A percentile compares a stretch with the other conserved stretches of the same genome.
Conservation (phyloP, 2,888 invertebrate species). For the Thera britannica region DNA sequence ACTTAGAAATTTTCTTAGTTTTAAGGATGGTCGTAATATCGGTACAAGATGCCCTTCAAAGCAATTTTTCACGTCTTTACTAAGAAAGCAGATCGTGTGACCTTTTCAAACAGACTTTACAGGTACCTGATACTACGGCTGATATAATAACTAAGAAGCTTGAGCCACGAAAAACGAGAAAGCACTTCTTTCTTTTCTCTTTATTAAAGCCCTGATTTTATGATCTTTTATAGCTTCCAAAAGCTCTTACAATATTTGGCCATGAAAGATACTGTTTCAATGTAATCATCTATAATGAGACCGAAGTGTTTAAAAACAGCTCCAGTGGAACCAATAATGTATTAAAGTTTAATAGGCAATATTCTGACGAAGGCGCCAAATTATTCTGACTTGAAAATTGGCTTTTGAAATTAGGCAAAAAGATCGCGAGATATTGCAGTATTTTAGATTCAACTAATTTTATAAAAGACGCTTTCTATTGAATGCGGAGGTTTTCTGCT, state of each 20-base stretch:
- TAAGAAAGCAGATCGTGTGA: too few species aligned
- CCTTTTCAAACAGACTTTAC: too few species aligned
- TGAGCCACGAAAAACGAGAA: too few species aligned
- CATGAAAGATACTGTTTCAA: slow-evolving; percentile 50
- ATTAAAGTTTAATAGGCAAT: slow-evolving; percentile 54
- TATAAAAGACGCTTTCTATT: slow-evolving; percentile 8
- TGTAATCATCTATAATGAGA: slow-evolving; percentile 53
- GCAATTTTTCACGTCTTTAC: too few species aligned
- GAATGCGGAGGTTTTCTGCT: slow-evolving; percentile 8
- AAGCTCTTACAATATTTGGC: slow-evolving; percentile 19
- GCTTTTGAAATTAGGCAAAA: slow-evolving; percentile 38
- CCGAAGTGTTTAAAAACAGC: slow-evolving; percentile 51
- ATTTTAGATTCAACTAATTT: slow-evolving; percentile 27
- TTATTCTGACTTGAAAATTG: slow-evolving; percentile 52
- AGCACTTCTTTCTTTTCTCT: too few species aligned
- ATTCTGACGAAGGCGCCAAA: slow-evolving; percentile 49
- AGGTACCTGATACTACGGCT: too few species aligned
- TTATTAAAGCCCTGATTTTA: not conserved
- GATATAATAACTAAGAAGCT: too few species aligned
- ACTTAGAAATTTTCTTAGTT: not conserved
- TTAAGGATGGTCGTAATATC: not conserved
- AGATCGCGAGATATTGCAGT: slow-evolving; percentile 20
- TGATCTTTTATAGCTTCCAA: not conserved
- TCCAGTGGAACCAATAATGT: slow-evolving; percentile 55
- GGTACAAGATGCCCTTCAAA: not conserved